Percentiles rank a stretch among this genome's conserved stretches.
phyloP scores from a whole-genome alignment of 1,140 invertebrate genomes.

The Eriocheir sinensis region DNA sequence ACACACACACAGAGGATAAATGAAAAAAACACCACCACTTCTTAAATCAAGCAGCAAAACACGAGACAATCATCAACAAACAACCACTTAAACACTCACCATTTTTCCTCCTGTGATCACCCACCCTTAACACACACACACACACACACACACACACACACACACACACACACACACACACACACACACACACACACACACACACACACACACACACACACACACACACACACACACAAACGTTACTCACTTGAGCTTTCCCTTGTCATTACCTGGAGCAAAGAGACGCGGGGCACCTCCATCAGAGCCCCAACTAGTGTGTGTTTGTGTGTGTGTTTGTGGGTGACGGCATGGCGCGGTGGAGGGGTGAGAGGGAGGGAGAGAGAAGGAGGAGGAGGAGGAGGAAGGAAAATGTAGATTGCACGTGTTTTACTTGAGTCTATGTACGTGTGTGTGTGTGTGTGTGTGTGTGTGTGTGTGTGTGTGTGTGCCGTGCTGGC shows the following conservation, averaged over 20 bases:
- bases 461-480: slow-evolving; percentile 22
- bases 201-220: not conserved
- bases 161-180: not conserved
- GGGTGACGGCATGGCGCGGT: not conserved
- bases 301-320: not conserved
- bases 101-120: not conserved
- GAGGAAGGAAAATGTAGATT: not conserved
- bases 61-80: not conserved
- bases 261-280: not conserved
- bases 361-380: too few species aligned
- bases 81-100: too few species aligned
- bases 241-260: not conserved
- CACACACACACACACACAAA: not conserved
- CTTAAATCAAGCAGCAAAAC: not conserved
- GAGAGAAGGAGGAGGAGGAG: too few species aligned
- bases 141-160: slow-evolving; percentile 12
- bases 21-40: not conserved
- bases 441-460: slow-evolving; percentile 12
- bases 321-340: not conserved
- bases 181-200: not conserved
- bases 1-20: not conserved
- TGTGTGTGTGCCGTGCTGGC: not conserved
- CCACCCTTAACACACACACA: not conserved
- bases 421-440: not conserved
- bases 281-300: not conserved